These are phyloP conservation scores for Adrianichthys oophorus DNA, from an alignment of 2,797 vertebrate species.

Conservation along the genomic window DNA sequence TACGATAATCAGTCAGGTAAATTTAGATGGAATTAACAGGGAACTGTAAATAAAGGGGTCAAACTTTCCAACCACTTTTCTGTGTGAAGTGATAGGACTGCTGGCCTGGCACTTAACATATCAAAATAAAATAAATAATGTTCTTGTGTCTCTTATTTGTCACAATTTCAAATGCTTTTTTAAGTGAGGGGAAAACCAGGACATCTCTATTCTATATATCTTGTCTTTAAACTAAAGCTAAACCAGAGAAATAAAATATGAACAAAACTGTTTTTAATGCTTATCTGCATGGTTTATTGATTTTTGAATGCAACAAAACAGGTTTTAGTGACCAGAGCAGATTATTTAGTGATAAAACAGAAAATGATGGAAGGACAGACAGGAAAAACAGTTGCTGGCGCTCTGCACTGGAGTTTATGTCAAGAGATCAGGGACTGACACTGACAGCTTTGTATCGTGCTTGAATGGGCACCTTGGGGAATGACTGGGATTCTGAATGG, in stretches of 20 bases:
- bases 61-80: no score
- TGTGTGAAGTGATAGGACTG: no score
- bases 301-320: slow-evolving; percentile 23
- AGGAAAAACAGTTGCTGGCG: slow-evolving; percentile 65
- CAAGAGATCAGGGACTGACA: slow-evolving; percentile 76
- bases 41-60: no score
- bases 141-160: no score
- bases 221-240: no score
- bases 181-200: no score
- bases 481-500: slow-evolving; percentile 75
- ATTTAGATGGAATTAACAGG: slow-evolving; percentile 1
- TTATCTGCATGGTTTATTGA: slow-evolving; percentile 23
- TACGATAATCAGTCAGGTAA: slow-evolving; percentile 33
- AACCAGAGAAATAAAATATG: background rate
- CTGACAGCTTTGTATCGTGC: slow-evolving; percentile 76
- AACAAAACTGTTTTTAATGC: background rate
- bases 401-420: slow-evolving; percentile 57
- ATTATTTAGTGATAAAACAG: slow-evolving; percentile 25
- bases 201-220: no score
- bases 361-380: slow-evolving; percentile 38
- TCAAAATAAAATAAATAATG: no score
- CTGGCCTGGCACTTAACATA: no score
- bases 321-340: slow-evolving; percentile 22
- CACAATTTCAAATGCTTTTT: no score
- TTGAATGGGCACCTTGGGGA: slow-evolving; percentile 79